Evolutionary conservation across 2,888 invertebrate species (phyloP), one percentile per base, ranked within the genome.

Genomic region (Neoascia interrupta): DNA sequence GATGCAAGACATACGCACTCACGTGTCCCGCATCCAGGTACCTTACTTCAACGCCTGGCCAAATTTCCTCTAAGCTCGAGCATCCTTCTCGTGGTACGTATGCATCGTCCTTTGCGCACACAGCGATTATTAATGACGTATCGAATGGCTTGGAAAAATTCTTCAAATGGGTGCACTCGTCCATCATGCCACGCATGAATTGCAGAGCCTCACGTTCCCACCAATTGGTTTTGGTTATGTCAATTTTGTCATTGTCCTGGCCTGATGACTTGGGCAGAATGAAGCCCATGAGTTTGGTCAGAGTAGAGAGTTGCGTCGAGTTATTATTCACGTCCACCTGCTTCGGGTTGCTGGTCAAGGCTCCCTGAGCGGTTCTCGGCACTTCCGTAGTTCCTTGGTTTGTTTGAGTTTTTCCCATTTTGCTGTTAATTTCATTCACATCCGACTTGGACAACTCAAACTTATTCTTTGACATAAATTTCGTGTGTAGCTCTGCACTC

Each of bases 131-230:
- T 53, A 98, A 90, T 6, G 94, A 94, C 0, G 98, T 95, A 85
- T 99, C 98, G 51, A 93, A 93, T 0, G 95, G 95, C 11, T 93
- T 90, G 1, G 96, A 94, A 86, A 97, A 99, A 89, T 98, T 97
- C 82, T 93, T 95, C 36, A 99, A 90, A 89, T 98, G 98, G 0
- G 99, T 99, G 87, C 97, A 99, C 88, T 99, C 98, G 86, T 99
- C 99, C 99, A 99, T 99, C 82, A 99, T 93, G 0, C 98, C 97
- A 49, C 96, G 91, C 98, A 99, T 98, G 86, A 99, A 98, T 89
- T 96, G 95, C 60, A 96, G 84, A 0, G 96, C 95, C 88, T 96
- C 95, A 83, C 92, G 91, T 86, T 94, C 93, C 82, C 93, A 91
- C 91, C 92, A 93, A 82, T 94, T 93, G 60, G 91, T 92, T 85